A percentile compares a stretch with the other conserved stretches of the same genome.
These are phyloP conservation scores for Ramazzottius varieornatus DNA, from an alignment of 2,888 invertebrate genomes.

Conservation along the genomic window DNA sequence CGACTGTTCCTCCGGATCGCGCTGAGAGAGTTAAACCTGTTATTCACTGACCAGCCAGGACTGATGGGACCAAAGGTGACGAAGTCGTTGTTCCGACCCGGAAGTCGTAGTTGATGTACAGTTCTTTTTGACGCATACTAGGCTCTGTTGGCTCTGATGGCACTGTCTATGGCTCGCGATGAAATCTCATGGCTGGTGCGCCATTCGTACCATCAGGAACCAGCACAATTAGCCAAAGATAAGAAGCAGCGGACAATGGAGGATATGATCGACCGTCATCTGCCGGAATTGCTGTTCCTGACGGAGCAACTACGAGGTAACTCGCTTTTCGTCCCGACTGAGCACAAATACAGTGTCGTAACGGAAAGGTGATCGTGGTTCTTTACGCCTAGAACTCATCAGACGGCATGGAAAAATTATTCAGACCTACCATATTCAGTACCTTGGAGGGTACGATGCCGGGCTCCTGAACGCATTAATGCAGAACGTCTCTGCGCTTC, in stretches of 20 bases:
- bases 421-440: conserved; percentile 90
- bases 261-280: conserved; percentile 70
- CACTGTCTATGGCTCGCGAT: conserved; percentile 74
- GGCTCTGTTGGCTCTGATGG: conserved; percentile 82
- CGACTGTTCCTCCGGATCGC: conserved; percentile 84
- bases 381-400: conserved; percentile 45
- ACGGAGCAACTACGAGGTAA: conserved; percentile 78
- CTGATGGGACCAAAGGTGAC: conserved; percentile 64
- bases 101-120: background rate
- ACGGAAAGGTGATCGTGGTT: background rate
- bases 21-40: conserved; percentile 69
- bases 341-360: background rate
- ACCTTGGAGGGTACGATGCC: conserved; percentile 80
- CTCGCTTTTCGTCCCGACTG: background rate
- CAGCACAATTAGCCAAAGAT: conserved; percentile 47
- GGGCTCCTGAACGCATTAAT: conserved; percentile 51
- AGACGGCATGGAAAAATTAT: conserved; percentile 86
- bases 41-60: conserved; percentile 91
- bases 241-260: conserved; percentile 40
- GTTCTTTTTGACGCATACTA: too few species aligned
- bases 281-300: conserved; percentile 86
- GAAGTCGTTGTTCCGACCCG: background rate
- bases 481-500: conserved; percentile 25
- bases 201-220: conserved; percentile 71
- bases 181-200: conserved; percentile 84